phyloP scores from a whole-genome alignment of 2,797 vertebrate genomes.

The Onychomys torridus region DNA sequence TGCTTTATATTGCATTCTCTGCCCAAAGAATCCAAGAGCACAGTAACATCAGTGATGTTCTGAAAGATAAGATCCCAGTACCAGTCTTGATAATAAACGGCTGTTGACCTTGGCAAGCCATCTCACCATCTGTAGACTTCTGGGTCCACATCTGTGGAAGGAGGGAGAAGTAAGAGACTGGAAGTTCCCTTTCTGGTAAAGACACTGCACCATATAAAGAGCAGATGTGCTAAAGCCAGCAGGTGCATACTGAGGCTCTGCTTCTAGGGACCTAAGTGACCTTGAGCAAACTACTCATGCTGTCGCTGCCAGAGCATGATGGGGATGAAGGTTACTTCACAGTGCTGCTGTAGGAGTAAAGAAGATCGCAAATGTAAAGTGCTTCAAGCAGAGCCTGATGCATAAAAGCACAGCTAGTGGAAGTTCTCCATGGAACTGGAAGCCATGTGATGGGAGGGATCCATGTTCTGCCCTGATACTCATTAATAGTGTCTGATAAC shows the following conservation, averaged over 20 bases:
- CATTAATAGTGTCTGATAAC: neutral
- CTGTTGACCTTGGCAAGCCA: neutral
- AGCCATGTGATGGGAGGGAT: neutral
- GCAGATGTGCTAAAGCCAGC: fast-evolving
- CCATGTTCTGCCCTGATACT: neutral
- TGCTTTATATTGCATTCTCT: neutral
- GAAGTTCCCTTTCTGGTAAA: neutral
- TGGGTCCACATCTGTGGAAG: neutral
- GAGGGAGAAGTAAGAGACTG: neutral
- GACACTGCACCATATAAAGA: fast-evolving
- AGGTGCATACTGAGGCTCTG: neutral
- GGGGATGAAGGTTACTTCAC: neutral
- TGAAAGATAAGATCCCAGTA: neutral
- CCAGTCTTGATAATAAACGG: slow-evolving; percentile 20
- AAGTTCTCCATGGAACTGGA: neutral
- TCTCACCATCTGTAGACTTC: neutral
- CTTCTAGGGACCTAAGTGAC: neutral
- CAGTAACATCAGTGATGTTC: neutral
- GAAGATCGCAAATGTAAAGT: neutral
- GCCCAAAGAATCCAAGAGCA: neutral
- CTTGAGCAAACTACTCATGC: neutral
- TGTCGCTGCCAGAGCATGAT: neutral
- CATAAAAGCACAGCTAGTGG: neutral
- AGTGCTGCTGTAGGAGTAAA: neutral
- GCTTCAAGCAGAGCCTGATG: neutral